phyloP scores from a whole-genome alignment of 30 jellyfish, hydroid and myxozoan genomes.

The Aurelia coerulea region DNA sequence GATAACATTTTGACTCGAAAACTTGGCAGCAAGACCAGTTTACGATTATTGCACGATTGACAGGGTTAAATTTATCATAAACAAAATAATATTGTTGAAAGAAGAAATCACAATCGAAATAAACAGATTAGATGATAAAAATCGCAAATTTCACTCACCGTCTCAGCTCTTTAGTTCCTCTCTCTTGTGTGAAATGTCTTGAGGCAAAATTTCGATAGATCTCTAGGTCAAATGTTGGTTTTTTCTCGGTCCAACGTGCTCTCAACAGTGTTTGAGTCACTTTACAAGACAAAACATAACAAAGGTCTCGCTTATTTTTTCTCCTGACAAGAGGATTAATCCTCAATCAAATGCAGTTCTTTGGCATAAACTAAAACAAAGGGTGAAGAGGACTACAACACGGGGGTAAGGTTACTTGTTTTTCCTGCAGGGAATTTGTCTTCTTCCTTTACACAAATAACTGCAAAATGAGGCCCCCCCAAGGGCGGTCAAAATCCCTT shows the following conservation, averaged over 20 bases:
- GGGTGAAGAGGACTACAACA: background rate
- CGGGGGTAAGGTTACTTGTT: background rate
- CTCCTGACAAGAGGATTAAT: background rate
- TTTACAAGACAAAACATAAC: background rate
- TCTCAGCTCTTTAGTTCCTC: background rate
- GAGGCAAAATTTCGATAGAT: background rate
- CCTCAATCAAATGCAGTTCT: background rate
- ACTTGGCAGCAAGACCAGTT: no score
- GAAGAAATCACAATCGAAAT: background rate
- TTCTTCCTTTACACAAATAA: no score
- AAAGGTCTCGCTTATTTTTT: background rate
- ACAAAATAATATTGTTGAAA: background rate
- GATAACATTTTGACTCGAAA: no score
- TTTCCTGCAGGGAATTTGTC: no score
- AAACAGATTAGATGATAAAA: background rate
- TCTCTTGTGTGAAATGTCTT: background rate
- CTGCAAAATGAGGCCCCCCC: no score
- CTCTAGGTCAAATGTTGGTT: background rate
- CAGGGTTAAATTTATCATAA: background rate
- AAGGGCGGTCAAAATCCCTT: no score
- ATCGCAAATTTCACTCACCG: background rate
- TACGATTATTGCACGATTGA: no score
- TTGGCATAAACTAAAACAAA: background rate
- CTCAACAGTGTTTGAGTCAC: background rate
- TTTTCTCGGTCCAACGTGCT: conserved; percentile 7